These are phyloP conservation scores for Lepidostoma basale DNA, from an alignment of 1,140 invertebrate species.

Conservation along the genomic window DNA sequence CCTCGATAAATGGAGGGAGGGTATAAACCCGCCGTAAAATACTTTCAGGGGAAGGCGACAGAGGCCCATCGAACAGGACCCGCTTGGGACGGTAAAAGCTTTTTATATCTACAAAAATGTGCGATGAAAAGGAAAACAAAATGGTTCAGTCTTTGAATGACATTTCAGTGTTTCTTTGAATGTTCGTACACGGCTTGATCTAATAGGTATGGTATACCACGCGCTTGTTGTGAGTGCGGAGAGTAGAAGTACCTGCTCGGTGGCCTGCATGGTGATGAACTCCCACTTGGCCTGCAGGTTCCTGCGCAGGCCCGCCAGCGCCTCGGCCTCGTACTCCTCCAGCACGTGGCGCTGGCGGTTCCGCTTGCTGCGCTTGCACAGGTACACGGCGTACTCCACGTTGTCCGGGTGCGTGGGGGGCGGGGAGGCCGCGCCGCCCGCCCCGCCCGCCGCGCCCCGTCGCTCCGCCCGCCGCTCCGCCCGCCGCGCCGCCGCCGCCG, in stretches of 20 bases:
- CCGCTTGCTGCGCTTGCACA: conserved; percentile 86
- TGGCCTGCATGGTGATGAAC: conserved; percentile 90
- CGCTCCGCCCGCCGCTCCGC: conserved; percentile 81
- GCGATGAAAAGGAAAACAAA: too few relatives aligned
- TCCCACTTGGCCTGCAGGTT: conserved; percentile 94
- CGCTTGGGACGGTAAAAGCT: too few relatives aligned
- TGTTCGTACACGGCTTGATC: too few relatives aligned
- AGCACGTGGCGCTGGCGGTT: conserved; percentile 94
- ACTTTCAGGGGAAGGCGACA: too few relatives aligned
- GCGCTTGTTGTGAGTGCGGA: neutral
- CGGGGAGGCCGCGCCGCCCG: neutral
- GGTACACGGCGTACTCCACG: conserved; percentile 93
- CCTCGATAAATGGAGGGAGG: too few relatives aligned
- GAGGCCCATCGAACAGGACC: too few relatives aligned
- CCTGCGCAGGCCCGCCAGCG: conserved; percentile 85
- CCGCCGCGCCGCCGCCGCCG: conserved; percentile 63
- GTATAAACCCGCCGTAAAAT: too few relatives aligned
- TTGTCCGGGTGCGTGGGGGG: conserved; percentile 74
- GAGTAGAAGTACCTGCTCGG: conserved; percentile 79
- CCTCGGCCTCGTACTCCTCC: conserved; percentile 92
- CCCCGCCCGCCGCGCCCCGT: conserved; percentile 74
- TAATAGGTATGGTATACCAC: too few relatives aligned
- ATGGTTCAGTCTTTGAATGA: too few relatives aligned
- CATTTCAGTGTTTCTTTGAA: too few relatives aligned
- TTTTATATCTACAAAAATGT: too few relatives aligned